Percentiles rank a stretch among this genome's conserved stretches.
Conservation (phyloP, 2,113 vertebrate genomes). For the Mirounga angustirostris region DNA sequence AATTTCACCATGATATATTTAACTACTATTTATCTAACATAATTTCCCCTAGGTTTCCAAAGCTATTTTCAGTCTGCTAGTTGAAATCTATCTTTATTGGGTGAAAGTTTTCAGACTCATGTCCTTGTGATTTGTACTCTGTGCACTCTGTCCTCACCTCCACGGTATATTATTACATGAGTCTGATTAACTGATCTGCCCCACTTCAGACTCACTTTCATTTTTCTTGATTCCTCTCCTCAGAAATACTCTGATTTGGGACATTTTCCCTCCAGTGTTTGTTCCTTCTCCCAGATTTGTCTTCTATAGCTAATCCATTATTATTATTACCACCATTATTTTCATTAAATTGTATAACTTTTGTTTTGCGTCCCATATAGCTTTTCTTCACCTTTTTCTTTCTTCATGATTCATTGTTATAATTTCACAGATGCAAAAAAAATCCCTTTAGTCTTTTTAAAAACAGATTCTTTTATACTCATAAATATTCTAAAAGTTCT, state of each 20-base stretch:
- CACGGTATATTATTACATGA: not conserved
- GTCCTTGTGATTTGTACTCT: not conserved
- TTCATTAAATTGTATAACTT: not conserved
- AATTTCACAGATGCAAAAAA: slow-evolving; percentile 6
- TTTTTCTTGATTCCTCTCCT: not conserved
- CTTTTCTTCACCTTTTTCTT: not conserved
- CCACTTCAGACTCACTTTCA: not conserved
- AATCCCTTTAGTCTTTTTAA: not conserved
- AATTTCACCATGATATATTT: not conserved
- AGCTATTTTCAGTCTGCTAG: not conserved
- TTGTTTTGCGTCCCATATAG: not conserved
- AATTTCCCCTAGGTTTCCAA: not conserved
- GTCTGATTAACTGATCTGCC: not conserved
- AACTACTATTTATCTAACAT: not conserved
- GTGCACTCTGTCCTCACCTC: not conserved
- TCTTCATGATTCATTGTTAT: not conserved
- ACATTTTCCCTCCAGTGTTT: not conserved
- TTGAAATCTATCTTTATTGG: not conserved
- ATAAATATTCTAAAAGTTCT: not conserved
- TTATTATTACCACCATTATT: not conserved
- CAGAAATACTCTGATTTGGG: not conserved
- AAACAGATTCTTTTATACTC: not conserved
- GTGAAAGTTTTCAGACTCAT: not conserved
- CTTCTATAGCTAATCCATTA: not conserved
- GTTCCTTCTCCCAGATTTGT: not conserved